Conservation (phyloP, 2,113 vertebrate species). For the Ardeotis arabs region DNA sequence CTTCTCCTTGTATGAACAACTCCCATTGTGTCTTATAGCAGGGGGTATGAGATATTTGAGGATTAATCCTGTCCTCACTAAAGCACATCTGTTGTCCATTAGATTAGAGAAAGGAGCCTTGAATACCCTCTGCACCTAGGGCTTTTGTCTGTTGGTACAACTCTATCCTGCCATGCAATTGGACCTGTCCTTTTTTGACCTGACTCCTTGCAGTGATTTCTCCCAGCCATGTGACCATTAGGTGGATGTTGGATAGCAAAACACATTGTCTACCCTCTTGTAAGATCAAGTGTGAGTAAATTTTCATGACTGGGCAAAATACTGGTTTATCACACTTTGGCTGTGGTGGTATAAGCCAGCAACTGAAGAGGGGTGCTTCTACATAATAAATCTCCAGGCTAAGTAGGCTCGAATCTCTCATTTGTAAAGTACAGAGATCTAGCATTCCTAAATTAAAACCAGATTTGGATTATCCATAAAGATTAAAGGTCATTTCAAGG, state of each 20-base stretch:
- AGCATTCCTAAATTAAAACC: not conserved
- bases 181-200: not conserved
- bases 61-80: constrained; percentile 3
- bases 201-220: not conserved
- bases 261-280: not conserved
- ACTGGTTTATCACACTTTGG: not conserved
- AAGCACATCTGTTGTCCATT: constrained; percentile 33
- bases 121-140: not conserved
- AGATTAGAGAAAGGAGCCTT: constrained; percentile 12
- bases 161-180: not conserved
- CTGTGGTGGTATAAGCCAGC: not conserved
- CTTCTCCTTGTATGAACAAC: not conserved
- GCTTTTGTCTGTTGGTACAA: not conserved
- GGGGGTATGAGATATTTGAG: not conserved
- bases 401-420: not conserved
- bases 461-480: not conserved
- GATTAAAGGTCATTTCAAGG: not conserved
- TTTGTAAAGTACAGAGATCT: not conserved
- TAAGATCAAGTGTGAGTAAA: not conserved
- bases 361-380: not conserved
- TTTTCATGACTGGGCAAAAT: constrained; percentile 6
- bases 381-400: not conserved
- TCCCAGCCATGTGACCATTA: not conserved
- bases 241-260: not conserved
- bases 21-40: not conserved